Evolutionary conservation across 2,113 vertebrate species (phyloP), one percentile per base, ranked within the genome.

Genomic region (Pedetes capensis): DNA sequence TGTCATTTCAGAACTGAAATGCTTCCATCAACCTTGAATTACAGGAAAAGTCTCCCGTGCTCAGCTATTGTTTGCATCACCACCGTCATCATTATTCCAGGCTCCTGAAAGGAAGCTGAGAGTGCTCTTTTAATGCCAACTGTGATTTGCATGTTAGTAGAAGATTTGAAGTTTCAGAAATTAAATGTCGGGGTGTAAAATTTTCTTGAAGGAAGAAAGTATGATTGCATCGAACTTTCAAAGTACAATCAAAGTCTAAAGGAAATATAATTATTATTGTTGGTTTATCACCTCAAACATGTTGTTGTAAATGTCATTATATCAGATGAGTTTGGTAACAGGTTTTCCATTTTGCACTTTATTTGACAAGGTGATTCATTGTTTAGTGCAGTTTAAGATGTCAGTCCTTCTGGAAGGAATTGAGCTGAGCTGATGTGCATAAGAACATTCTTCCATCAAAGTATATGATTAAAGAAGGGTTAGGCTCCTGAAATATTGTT

Each of bases 351-450:
- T 98, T 97, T 1, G 16, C 97, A 97, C 97, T 98, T 98, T 98
- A 97, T 98, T 97, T 98, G 98, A 98, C 98, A 98, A 98, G 97
- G 97, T 98, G 98, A 98, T 98, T 98, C 97, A 98, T 98, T 98
- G 98, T 97, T 96, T 97, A 96, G 94, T 97, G 93, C 97, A 96
- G 97, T 98, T 98, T 98, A 98, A 98, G 97, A 97, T 98, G 97
- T 98, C 98, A 98, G 96, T 97, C 95, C 95, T 97, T 1, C 5
- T 97, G 96, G 96, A 98, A 98, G 96, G 97, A 98, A 98, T 64
- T 97, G 97, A 97, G 96, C 94, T 97, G 96, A 84, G 91, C 96
- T 98, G 97, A 98, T 97, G 93, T 97, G 93, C 92, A 96, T 98
- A 97, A 96, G 94, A 97, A 92, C 93, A 96, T 97, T 97, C 91